Percentiles rank a stretch among this genome's conserved stretches.
phyloP scores from a whole-genome alignment of 2,113 vertebrate genomes.

The Diglossa brunneiventris region DNA sequence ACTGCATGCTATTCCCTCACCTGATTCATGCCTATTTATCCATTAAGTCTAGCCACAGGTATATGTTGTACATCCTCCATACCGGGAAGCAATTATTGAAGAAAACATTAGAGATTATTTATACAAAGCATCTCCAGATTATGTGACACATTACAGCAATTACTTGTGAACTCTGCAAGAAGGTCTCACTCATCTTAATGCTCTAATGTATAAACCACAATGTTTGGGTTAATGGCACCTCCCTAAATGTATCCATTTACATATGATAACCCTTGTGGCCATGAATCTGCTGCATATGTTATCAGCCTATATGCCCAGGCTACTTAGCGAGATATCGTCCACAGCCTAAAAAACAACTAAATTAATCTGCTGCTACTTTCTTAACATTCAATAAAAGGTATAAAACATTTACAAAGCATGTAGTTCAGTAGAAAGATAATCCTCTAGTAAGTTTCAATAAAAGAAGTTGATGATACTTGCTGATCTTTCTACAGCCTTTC shows the following conservation, averaged over 20 bases:
- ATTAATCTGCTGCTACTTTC: background rate
- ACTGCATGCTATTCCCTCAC: background rate
- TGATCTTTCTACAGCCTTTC: background rate
- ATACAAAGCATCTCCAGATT: background rate
- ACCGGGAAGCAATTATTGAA: background rate
- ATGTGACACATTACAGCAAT: background rate
- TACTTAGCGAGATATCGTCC: background rate
- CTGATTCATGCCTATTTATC: background rate
- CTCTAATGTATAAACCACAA: background rate
- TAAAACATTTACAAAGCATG: background rate
- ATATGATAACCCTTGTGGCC: background rate
- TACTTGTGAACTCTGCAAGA: background rate
- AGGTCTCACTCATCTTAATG: background rate
- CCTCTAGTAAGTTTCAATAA: background rate
- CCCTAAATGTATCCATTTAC: background rate
- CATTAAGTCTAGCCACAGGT: background rate
- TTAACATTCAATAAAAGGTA: background rate
- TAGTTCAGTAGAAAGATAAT: background rate
- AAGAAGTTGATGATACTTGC: background rate
- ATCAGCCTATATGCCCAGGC: background rate
- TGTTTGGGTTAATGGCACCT: background rate
- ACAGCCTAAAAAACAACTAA: background rate
- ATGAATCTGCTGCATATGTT: background rate
- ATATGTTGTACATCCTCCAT: background rate
- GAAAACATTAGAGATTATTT: background rate